Percentiles rank a stretch among this genome's conserved stretches.
Evolutionary conservation across 1,140 invertebrate species (phyloP).

Genomic region (Marisa cornuarietis): DNA sequence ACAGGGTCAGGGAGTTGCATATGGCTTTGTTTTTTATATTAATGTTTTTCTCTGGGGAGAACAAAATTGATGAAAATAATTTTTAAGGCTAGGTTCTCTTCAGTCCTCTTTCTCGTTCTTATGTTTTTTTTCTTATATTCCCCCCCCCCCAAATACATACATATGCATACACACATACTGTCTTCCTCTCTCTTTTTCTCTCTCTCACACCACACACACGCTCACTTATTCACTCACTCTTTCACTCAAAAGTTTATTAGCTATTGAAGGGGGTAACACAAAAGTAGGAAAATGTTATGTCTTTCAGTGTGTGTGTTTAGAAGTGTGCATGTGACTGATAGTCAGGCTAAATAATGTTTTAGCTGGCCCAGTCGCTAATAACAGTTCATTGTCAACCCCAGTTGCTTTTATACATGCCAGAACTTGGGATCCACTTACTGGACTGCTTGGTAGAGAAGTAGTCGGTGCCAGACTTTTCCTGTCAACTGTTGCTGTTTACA

Average conservation of each 20-base stretch:
- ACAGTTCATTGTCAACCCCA: too few relatives aligned
- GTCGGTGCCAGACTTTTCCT: too few relatives aligned
- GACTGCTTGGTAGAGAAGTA: too few relatives aligned
- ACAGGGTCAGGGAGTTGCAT: not conserved
- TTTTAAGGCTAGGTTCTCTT: not conserved
- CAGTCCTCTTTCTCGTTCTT: slow-evolving; percentile 2
- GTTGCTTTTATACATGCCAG: too few relatives aligned
- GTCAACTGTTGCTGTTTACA: too few relatives aligned
- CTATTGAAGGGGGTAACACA: not conserved
- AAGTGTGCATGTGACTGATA: not conserved
- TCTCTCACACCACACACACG: too few relatives aligned
- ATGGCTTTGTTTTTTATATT: not conserved
- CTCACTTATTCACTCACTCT: too few relatives aligned
- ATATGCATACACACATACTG: not conserved
- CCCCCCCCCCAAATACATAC: not conserved
- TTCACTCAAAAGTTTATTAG: not conserved
- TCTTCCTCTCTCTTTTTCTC: not conserved
- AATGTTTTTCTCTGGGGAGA: not conserved
- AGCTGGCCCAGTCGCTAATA: too few relatives aligned
- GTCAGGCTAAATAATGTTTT: too few relatives aligned
- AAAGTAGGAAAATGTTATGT: not conserved
- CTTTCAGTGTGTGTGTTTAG: not conserved
- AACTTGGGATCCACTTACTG: too few relatives aligned
- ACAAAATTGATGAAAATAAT: not conserved
- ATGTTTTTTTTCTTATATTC: not conserved